A percentile compares a stretch with the other conserved stretches of the same genome.
Conservation (phyloP, 2,888 invertebrate species). For the Andrena bicolor region DNA sequence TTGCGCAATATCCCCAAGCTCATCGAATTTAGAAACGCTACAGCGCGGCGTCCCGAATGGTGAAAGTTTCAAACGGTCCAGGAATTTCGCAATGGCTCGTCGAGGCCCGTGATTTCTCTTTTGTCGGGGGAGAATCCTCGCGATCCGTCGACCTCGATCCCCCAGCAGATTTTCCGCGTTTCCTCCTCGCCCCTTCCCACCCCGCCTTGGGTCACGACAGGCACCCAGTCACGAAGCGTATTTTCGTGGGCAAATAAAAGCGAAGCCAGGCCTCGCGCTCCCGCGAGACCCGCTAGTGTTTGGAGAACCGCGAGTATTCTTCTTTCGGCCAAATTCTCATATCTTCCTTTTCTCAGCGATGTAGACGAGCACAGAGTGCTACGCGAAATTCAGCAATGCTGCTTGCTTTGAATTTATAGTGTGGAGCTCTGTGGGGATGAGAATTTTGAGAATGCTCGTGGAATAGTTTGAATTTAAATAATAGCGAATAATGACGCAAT, state of each 20-base stretch:
- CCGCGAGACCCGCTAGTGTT: conserved; percentile 30
- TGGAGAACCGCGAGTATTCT: conserved; percentile 22
- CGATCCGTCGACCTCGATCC: conserved; percentile 45
- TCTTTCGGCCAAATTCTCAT: neutral
- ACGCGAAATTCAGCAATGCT: too few relatives aligned
- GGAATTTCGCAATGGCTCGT: conserved; percentile 15
- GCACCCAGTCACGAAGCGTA: conserved; percentile 41
- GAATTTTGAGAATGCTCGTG: too few relatives aligned
- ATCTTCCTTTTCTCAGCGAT: neutral
- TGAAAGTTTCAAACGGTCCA: neutral
- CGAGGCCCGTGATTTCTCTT: conserved; percentile 29
- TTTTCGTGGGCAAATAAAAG: conserved; percentile 43
- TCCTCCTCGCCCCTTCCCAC: conserved; percentile 1
- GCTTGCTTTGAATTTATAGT: too few relatives aligned
- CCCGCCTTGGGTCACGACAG: conserved; percentile 10
- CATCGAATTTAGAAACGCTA: neutral
- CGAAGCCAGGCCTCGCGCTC: conserved; percentile 15
- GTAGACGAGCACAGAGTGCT: neutral
- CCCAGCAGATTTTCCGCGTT: conserved; percentile 36
- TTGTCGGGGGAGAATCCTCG: conserved; percentile 14
- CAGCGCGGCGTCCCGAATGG: neutral
- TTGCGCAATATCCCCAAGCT: neutral
- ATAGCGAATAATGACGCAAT: too few relatives aligned
- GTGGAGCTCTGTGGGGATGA: too few relatives aligned
- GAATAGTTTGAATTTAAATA: too few relatives aligned